A percentile compares a stretch with the other conserved stretches of the same genome.
phyloP scores from a whole-genome alignment of 2,888 invertebrate species.

The Acronicta psi region DNA sequence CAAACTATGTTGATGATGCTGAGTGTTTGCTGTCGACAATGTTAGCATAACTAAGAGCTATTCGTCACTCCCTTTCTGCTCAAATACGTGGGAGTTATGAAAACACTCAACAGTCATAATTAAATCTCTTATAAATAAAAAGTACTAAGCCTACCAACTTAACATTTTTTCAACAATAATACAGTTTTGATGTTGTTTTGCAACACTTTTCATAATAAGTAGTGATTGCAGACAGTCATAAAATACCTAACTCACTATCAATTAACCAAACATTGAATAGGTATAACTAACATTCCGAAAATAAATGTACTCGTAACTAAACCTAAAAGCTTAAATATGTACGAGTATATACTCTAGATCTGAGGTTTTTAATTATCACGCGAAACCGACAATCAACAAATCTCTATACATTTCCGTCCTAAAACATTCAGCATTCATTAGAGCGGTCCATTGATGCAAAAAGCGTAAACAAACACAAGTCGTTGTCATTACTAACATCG shows the following conservation, averaged over 20 bases:
- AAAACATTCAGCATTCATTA: slow-evolving; percentile 40
- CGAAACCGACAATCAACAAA: background rate
- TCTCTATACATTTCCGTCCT: slow-evolving; percentile 20
- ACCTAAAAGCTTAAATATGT: too few species aligned
- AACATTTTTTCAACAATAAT: background rate
- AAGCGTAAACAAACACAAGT: slow-evolving; percentile 29
- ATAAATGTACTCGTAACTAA: too few species aligned
- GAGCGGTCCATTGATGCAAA: slow-evolving; percentile 38
- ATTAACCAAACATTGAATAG: too few species aligned
- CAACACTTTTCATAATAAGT: too few species aligned
- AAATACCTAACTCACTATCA: too few species aligned
- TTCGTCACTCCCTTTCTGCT: background rate
- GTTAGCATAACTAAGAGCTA: slow-evolving; percentile 1
- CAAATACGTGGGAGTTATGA: background rate
- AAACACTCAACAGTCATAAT: slow-evolving; percentile 8
- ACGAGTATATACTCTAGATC: too few species aligned
- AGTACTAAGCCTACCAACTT: too few species aligned
- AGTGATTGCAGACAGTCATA: too few species aligned
- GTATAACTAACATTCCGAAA: too few species aligned
- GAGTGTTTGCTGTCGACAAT: slow-evolving; percentile 16
- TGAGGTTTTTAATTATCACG: too few species aligned
- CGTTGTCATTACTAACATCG: slow-evolving; percentile 31
- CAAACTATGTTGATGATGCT: background rate
- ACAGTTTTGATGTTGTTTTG: too few species aligned
- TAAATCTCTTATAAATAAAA: too few species aligned